phyloP scores from a whole-genome alignment of 2,797 vertebrate species.

The Xerus rutilus region DNA sequence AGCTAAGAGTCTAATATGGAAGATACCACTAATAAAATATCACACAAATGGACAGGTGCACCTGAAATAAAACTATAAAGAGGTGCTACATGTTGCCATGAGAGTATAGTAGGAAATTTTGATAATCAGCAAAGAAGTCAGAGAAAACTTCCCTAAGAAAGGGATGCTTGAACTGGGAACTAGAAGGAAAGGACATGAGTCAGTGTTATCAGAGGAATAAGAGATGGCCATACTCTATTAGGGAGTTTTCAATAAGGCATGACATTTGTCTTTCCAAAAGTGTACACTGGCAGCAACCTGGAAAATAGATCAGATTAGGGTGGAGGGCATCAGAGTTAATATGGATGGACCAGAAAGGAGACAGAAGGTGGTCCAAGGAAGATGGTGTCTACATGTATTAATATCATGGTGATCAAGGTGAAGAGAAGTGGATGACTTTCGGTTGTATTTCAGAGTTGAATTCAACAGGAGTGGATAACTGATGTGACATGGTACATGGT shows the following conservation, averaged over 20 bases:
- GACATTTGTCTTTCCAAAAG: background rate
- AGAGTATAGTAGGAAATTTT: background rate
- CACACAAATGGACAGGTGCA: background rate
- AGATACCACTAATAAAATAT: background rate
- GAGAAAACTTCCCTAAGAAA: background rate
- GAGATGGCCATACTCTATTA: background rate
- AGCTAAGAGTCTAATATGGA: background rate
- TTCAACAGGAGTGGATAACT: background rate
- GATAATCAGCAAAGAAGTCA: background rate
- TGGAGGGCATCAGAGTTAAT: background rate
- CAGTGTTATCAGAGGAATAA: background rate
- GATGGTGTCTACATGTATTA: background rate
- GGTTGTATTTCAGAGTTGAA: constrained; percentile 5
- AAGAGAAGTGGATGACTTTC: background rate
- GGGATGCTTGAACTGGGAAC: background rate
- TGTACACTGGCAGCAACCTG: background rate
- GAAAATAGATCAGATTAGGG: background rate
- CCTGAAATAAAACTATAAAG: background rate
- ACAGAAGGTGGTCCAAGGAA: background rate
- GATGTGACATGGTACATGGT: too few species aligned
- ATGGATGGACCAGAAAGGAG: background rate
- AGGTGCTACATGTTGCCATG: background rate
- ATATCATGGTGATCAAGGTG: background rate
- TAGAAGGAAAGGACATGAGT: background rate
- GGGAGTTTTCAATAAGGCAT: background rate